Percentiles rank a stretch among this genome's conserved stretches.
Conservation (phyloP, 2,797 vertebrate genomes). For the Hephaestus fuliginosus region DNA sequence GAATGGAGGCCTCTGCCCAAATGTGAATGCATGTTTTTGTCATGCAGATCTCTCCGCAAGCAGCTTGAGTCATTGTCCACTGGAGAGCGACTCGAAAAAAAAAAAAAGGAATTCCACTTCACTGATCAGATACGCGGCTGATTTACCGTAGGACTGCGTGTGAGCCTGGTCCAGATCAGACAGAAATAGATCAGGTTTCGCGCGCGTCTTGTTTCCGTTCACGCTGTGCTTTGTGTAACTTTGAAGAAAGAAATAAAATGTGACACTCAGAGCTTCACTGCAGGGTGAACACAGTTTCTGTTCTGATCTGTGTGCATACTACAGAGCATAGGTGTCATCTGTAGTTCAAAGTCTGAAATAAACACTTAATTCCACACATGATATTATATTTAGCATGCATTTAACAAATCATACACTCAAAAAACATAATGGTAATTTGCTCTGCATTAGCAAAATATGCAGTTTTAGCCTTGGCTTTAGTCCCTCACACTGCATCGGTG, state of each 20-base stretch:
- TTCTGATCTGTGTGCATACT: neutral
- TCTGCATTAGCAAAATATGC: neutral
- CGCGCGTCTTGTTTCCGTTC: neutral
- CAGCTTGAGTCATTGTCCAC: constrained; percentile 10
- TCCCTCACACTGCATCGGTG: constrained; percentile 4
- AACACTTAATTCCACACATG: neutral
- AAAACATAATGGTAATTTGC: neutral
- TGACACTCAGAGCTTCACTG: neutral
- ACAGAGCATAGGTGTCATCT: neutral
- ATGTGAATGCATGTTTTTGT: neutral
- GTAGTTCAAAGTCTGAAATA: neutral
- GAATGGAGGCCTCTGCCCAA: neutral
- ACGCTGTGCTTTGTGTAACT: constrained; percentile 5
- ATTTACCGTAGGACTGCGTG: neutral
- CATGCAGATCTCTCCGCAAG: neutral
- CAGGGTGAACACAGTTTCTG: neutral
- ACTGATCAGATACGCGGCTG: constrained; percentile 29
- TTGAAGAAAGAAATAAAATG: neutral
- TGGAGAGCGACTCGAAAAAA: neutral
- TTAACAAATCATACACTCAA: neutral
- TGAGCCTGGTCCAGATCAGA: neutral
- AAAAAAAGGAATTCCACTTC: constrained; percentile 30
- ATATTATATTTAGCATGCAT: neutral
- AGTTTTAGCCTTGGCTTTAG: neutral
- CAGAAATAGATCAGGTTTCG: neutral